Evolutionary conservation across 2,888 invertebrate genomes (phyloP), one percentile per base, ranked within the genome.

Genomic region (Trachelus iudaicus): DNA sequence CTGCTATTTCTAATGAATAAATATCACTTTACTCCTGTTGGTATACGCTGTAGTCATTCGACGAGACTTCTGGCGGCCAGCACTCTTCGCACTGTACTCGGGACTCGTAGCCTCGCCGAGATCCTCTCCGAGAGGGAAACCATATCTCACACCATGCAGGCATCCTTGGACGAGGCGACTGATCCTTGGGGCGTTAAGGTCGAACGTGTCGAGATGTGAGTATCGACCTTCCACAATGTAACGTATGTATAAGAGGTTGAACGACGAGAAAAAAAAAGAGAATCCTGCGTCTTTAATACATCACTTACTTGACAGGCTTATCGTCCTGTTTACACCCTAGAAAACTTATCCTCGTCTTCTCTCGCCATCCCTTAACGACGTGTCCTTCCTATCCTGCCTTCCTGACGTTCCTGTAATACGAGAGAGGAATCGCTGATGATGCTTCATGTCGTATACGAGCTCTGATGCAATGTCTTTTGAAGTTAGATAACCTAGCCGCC

Each of bases 151-250:
- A 95, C 96, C 82, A 98, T 98, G 98, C 97, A 98, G 91, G 92
- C 94, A 71, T 95, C 95, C 73, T 91, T 98, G 82, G 97, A 97
- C 86, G 96, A 96, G 80, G 97, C 97, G 69, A 97, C 97, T 0
- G 97, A 97, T 88, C 97, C 97, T 1, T 97, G 98, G 98, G 98
- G 97, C 37, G 97, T 98, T 69, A 97, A 97, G 92, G 97, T 98
- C 23, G 98, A 98, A 91, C 93, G 98, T 83, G 98, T 98, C 35
- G 98, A 98, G 94, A 98, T 98, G 97, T 97, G 93, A 94, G 94
- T 92, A 80, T 69, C 30, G 56, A 56, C 56, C 23, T 77, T 75
- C 35, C 23, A 23, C 37, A 77, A 56, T 56, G 56, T 56, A 56
- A 56, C 23, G 23, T 56, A 56, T 56, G 56, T 56, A 56, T 56